Percentiles rank a stretch among this genome's conserved stretches.
phyloP scores from a whole-genome alignment of 2,888 invertebrate genomes.

The Scaptomyza tumidula region DNA sequence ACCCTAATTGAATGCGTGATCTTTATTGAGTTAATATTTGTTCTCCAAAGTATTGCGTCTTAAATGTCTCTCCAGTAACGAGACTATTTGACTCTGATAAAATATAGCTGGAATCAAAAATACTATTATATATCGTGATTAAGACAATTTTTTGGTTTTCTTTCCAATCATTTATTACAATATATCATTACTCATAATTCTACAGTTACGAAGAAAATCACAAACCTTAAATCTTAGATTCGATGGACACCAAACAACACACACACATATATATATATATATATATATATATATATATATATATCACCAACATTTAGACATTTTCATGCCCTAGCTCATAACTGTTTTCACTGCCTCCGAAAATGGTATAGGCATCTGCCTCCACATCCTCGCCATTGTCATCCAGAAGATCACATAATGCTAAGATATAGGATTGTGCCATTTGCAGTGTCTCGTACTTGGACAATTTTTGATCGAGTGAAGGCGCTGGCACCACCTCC shows the following conservation, averaged over 20 bases:
- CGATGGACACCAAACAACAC: slow-evolving; percentile 32
- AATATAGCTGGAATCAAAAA: background rate
- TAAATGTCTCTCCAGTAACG: too few relatives aligned
- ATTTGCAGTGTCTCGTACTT: slow-evolving; percentile 92
- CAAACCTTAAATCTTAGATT: slow-evolving; percentile 61
- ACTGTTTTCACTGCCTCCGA: slow-evolving; percentile 52
- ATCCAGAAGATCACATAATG: slow-evolving; percentile 88
- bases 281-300: background rate
- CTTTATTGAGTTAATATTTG: too few relatives aligned
- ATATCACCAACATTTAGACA: background rate
- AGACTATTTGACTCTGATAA: too few relatives aligned
- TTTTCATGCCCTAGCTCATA: slow-evolving; percentile 36
- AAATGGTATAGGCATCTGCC: slow-evolving; percentile 54
- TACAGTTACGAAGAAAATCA: slow-evolving; percentile 58
- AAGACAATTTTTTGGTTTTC: background rate
- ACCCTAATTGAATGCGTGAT: too few relatives aligned
- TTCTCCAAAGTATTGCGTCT: too few relatives aligned
- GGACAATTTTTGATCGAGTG: slow-evolving; percentile 89
- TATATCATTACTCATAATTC: slow-evolving; percentile 25
- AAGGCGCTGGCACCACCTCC: slow-evolving; percentile 89
- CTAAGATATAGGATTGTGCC: slow-evolving; percentile 91
- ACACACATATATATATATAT: background rate
- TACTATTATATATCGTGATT: background rate
- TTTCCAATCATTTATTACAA: slow-evolving; percentile 23
- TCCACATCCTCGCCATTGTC: slow-evolving; percentile 70